Conservation (phyloP, 2,888 invertebrate genomes). For the Acrocera orbiculus region DNA sequence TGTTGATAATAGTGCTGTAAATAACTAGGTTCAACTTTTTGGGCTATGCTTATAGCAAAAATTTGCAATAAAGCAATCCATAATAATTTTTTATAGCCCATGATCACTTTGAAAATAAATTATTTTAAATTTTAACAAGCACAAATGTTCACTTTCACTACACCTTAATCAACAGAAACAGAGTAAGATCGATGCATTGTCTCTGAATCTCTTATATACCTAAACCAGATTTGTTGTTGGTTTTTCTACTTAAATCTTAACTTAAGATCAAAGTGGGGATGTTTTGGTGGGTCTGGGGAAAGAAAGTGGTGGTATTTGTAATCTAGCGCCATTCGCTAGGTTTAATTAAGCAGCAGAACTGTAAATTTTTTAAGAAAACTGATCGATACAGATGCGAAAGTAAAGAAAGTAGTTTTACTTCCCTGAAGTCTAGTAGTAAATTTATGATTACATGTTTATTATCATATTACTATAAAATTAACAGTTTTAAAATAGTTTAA, state of each 20-base stretch:
- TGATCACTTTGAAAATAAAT: not conserved
- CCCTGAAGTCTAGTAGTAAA: no score
- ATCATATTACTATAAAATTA: no score
- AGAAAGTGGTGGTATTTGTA: no score
- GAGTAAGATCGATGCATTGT: conserved; percentile 13
- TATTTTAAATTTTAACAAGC: conserved; percentile 1
- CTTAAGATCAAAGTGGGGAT: not conserved
- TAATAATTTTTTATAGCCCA: not conserved
- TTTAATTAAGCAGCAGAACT: no score
- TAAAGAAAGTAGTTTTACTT: no score
- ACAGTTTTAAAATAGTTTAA: no score
- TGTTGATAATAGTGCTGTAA: conserved; percentile 29
- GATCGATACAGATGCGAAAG: no score
- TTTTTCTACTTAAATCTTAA: conserved; percentile 4
- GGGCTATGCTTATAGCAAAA: conserved; percentile 6
- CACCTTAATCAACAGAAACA: conserved; percentile 13
- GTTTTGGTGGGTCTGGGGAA: not conserved
- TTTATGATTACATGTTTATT: no score
- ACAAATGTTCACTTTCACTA: conserved; percentile 9
- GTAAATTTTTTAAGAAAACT: no score
- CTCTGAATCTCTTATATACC: conserved; percentile 16
- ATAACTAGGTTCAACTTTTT: conserved; percentile 28
- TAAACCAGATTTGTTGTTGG: conserved; percentile 4
- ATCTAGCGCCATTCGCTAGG: no score
- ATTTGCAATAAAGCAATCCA: not conserved